Base-by-base conservation (phyloP, 2,888 invertebrate species). In the Chalcis sispes region DNA sequence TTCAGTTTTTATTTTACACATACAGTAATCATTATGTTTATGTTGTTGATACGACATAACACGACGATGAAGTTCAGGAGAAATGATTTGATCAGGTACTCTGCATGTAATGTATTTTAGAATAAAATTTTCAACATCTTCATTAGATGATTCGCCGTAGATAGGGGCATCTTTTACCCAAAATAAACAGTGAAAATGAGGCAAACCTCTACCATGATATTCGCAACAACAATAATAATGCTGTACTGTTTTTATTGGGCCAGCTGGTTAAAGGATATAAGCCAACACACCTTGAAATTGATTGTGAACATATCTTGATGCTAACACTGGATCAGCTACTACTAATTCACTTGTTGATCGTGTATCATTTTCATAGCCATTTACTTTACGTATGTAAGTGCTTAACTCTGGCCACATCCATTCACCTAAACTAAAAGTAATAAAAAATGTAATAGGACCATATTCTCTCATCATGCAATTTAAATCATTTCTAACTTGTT, bases 271-370 rank as follows among this genome's bases (percentile, higher is more conserved):
- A 23, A 52, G 20, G 4, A 52, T 52, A 20, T 52, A 52, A 5
- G 20, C 4, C 20, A 52, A 52, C 50, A 52, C 13, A 20, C 20
- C 81, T 46, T 46, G 13, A 46, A 46, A 46, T 46, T n/a, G 4
- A 46, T 46, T 46, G 15, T 77, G 25, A 50, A 85, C 81, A 79
- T 83, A 85, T 46, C 85, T 74, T 4, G 84, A 83, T 25, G 81
- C 78, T n/a, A 83, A 82, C 0, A 85, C 83, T n/a, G 86, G 84
- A 82, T 87, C 83, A 8, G 70, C 69, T n/a, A 82, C 4, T 52
- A 52, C 20, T 52, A 52, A 23, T 52, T 52, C 20, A 52, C 20
- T 23, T 18, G 20, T 23, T 8, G 50, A 52, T 7, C 50, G 2
- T 18, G 3, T 20, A 23, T 52, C 50, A 52, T 52, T 77, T 23